phyloP scores from a whole-genome alignment of 2,113 vertebrate genomes.

The Chrysochloris asiatica region DNA sequence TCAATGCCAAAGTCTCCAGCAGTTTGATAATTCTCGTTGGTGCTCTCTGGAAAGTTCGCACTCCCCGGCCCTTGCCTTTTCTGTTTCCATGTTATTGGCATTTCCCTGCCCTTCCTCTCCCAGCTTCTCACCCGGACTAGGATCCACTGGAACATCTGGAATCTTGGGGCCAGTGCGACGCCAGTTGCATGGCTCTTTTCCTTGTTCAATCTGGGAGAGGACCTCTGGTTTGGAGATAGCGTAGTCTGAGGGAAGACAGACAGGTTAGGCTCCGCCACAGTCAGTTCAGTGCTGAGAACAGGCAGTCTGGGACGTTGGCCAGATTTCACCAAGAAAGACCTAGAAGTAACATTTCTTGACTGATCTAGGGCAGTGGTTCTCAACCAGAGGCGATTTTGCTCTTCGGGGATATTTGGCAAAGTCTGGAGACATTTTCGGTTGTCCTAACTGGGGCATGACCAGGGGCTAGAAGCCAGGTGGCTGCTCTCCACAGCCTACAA shows the following conservation, averaged over 20 bases:
- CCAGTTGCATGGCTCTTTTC: conserved; percentile 72
- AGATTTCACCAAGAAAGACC: background rate
- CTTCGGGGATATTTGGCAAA: background rate
- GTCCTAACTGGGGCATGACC: fast-evolving
- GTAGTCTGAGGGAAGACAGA: conserved; percentile 71
- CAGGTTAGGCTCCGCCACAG: conserved; percentile 43
- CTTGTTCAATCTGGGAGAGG: conserved; percentile 74
- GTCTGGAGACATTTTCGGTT: background rate
- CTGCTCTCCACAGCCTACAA: background rate
- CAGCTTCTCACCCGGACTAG: conserved; percentile 74
- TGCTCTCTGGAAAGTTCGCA: background rate
- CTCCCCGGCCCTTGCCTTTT: background rate
- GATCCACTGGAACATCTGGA: conserved; percentile 66
- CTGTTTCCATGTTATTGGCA: background rate
- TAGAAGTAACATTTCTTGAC: background rate
- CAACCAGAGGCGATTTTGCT: background rate
- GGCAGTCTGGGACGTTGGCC: background rate
- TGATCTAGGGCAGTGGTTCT: background rate
- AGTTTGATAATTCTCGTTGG: background rate
- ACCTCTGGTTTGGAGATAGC: conserved; percentile 78
- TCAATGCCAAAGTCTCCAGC: background rate
- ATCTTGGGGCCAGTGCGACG: conserved; percentile 12
- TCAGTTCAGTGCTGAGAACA: background rate
- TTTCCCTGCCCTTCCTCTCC: background rate
- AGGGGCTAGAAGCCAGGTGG: background rate